Conservation (phyloP, 2,888 invertebrate species). For the Mimumesa dahlbomi region DNA sequence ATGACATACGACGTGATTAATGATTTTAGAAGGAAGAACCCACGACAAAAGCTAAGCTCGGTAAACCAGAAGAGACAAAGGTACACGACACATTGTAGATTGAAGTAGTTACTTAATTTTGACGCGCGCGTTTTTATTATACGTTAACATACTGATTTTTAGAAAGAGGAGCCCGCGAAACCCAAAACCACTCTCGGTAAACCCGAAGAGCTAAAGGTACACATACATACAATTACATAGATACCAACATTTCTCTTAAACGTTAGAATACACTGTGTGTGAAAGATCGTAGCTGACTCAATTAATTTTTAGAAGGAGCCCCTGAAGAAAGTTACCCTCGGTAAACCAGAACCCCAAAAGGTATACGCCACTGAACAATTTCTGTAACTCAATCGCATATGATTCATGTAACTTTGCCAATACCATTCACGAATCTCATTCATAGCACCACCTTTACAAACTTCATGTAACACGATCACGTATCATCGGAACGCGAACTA, state of each 20-base stretch:
- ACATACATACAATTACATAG: conserved; percentile 5
- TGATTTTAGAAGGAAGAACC: conserved; percentile 52
- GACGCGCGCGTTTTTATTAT: background rate
- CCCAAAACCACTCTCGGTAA: conserved; percentile 52
- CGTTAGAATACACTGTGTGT: background rate
- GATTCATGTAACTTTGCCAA: too few species aligned
- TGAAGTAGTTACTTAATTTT: background rate
- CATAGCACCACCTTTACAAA: too few species aligned
- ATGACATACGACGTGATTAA: background rate
- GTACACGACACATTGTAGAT: conserved; percentile 11
- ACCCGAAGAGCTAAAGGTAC: conserved; percentile 58
- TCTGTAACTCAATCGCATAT: conserved; percentile 19
- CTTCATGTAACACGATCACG: too few species aligned
- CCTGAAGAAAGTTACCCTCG: conserved; percentile 41
- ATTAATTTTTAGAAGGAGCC: conserved; percentile 54
- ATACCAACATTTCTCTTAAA: background rate
- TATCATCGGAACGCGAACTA: too few species aligned
- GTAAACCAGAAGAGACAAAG: conserved; percentile 54
- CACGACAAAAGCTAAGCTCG: conserved; percentile 39
- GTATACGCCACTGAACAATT: conserved; percentile 9
- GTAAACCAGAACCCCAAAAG: conserved; percentile 40
- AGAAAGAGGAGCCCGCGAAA: conserved; percentile 59
- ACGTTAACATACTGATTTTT: conserved; percentile 21
- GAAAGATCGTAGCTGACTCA: background rate
- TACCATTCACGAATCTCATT: too few species aligned